Base-by-base conservation (phyloP, 2,113 vertebrate genomes). In the Atlantisia rogersi region DNA sequence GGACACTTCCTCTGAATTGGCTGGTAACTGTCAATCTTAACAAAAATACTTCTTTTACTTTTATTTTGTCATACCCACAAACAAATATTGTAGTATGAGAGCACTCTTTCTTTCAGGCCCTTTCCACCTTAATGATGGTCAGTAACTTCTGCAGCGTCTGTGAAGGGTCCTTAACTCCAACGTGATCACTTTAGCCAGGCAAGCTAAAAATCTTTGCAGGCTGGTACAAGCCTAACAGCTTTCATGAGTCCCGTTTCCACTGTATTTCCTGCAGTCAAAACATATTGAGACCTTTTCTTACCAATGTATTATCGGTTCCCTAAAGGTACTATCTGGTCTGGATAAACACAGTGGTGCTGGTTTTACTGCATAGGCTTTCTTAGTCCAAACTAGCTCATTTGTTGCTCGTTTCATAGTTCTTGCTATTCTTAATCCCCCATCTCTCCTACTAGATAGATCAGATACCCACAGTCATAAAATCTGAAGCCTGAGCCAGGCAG, bases 401-500 rank as follows among this genome's bases (percentile, higher is more conserved):
- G 55, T 52, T 55, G 32, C 28, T 80, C 0, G 0, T 55, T 93
- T 71, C 77, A 70, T 94, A 78, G 78, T 32, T 85, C 60, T 32
- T n/a, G 68, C 50, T 80, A 78, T 9, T 32, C 29, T 68, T 93
- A 86, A 83, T 90, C 50, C 37, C 64, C 25, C 12, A n/a, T 53
- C 59, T 40, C 44, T 90, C 59, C 40, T 14, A 32, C 35, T 0
- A 93, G 48, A 75, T 22, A 82, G 76, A 85, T 88, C 82, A 92
- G 85, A 91, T 85, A 94, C 35, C 29, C 63, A 48, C 37, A 89
- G 74, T 37, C 69, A 39, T 84, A 93, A 97, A 94, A 93, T 35
- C 78, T 42, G 71, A 32, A 28, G 70, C 92, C 82, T 86, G 59
- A 86, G 69, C 86, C 88, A 90, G 67, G 64, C 8, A 40, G 68